Conservation (phyloP, 2,113 vertebrate genomes). For the Malurus melanocephalus region DNA sequence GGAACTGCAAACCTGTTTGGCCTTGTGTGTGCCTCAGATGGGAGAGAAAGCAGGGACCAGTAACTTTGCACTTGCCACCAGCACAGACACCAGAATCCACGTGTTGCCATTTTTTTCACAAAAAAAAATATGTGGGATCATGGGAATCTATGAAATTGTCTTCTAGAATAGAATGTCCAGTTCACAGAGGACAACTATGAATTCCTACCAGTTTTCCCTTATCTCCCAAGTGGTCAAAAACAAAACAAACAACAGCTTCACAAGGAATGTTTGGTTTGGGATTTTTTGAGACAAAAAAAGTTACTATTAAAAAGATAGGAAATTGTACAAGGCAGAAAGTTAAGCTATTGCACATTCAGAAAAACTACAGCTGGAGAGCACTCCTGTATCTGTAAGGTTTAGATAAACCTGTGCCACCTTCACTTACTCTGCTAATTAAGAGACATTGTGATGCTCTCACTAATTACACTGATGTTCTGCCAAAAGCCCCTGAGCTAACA, state of each 20-base stretch:
- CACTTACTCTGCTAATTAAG: background rate
- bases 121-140: background rate
- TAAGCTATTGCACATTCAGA: background rate
- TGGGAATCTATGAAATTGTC: background rate
- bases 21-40: background rate
- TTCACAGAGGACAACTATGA: background rate
- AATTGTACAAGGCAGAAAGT: background rate
- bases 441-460: rapidly evolving
- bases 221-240: background rate
- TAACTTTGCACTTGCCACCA: background rate
- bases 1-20: background rate
- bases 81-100: background rate
- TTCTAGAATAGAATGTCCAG: background rate
- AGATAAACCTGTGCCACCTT: background rate
- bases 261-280: background rate
- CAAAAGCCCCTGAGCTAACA: background rate
- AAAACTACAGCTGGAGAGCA: no score
- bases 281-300: background rate
- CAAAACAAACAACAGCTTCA: background rate
- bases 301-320: background rate
- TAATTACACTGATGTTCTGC: background rate
- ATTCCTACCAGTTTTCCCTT: background rate
- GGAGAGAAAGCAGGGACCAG: background rate
- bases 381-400: background rate
- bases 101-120: background rate